A percentile compares a stretch with the other conserved stretches of the same genome.
Evolutionary conservation across 1,140 invertebrate species (phyloP).

Genomic region (Campodea augens): DNA sequence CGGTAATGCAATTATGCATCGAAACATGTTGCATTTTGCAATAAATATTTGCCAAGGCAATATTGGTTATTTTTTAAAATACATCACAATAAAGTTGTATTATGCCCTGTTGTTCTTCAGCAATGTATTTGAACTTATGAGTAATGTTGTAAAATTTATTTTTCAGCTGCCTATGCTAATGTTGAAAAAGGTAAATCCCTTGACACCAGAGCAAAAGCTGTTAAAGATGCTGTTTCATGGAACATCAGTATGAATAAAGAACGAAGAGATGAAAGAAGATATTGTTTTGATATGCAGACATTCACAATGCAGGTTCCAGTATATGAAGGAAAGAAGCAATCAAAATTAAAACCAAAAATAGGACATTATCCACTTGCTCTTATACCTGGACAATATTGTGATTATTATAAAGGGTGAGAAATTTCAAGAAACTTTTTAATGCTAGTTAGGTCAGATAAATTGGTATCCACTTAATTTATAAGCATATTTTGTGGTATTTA

Average conservation of each 20-base stretch:
- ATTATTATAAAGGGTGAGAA: constrained; percentile 52
- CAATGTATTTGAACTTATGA: neutral
- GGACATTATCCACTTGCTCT: constrained; percentile 74
- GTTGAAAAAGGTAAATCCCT: constrained; percentile 31
- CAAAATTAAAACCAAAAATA: constrained; percentile 30
- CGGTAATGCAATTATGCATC: too few species aligned
- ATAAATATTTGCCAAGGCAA: too few species aligned
- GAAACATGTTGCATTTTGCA: too few species aligned
- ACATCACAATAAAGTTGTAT: too few species aligned
- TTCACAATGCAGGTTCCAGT: constrained; percentile 50
- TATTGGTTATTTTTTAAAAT: too few species aligned
- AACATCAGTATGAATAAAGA: constrained; percentile 67
- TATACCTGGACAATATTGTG: constrained; percentile 81
- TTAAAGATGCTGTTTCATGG: constrained; percentile 70
- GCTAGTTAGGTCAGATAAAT: too few species aligned
- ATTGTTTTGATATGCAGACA: constrained; percentile 54
- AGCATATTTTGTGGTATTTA: too few species aligned
- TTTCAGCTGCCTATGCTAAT: constrained; percentile 22
- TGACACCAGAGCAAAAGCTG: constrained; percentile 65
- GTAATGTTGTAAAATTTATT: constrained; percentile 1
- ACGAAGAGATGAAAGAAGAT: constrained; percentile 41
- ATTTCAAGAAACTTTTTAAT: too few species aligned
- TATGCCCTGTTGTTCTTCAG: too few species aligned
- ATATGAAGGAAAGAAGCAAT: constrained; percentile 22
- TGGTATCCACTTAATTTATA: too few species aligned